These are phyloP conservation scores for Circaetus cinerascens DNA, from an alignment of 2,113 vertebrate species.

Conservation along the genomic window DNA sequence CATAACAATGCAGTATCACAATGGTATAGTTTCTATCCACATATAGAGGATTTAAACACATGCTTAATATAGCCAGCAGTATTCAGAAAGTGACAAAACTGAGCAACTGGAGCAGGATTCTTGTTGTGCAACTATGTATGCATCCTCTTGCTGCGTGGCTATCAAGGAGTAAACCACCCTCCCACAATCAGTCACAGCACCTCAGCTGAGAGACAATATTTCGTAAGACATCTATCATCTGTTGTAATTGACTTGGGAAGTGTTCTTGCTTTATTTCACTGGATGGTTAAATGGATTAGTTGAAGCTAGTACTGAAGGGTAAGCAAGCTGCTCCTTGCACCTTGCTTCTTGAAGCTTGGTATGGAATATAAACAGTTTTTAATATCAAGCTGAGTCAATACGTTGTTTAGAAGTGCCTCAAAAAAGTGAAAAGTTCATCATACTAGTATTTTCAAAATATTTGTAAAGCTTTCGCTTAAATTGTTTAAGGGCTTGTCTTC, in stretches of 20 bases:
- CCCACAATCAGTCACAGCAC: background rate
- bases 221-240: background rate
- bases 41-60: background rate
- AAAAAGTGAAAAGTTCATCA: background rate
- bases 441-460: background rate
- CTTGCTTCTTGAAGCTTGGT: background rate
- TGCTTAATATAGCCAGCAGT: background rate
- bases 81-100: background rate
- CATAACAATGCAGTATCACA: background rate
- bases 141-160: background rate
- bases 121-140: accelerated
- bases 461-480: background rate
- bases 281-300: background rate
- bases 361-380: background rate
- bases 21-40: background rate
- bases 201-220: background rate
- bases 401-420: background rate
- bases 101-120: background rate
- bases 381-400: background rate
- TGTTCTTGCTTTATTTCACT: background rate
- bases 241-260: background rate
- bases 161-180: background rate
- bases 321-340: background rate
- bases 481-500: background rate
- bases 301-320: background rate